Conservation (phyloP, 2,888 invertebrate genomes). For the Lasioglossum leucozonium region DNA sequence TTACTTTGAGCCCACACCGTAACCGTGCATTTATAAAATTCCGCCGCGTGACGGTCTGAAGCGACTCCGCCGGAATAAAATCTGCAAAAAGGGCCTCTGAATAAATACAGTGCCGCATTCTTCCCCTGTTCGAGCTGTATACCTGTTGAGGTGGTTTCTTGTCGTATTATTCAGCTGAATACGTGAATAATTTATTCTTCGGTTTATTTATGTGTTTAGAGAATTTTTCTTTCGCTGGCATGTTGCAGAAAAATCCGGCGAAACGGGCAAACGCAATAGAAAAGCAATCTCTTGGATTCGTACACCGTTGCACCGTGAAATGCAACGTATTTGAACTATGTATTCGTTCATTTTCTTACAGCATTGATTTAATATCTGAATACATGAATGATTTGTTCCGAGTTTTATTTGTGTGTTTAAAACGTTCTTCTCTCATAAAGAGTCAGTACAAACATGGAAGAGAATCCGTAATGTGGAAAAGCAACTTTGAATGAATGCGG, state of each 20-base stretch:
- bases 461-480: background rate
- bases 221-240: background rate
- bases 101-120: background rate
- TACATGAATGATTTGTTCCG: background rate
- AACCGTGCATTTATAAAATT: conserved; percentile 1
- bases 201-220: conserved; percentile 1
- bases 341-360: background rate
- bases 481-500: background rate
- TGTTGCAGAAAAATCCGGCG: background rate
- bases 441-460: background rate
- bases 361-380: background rate
- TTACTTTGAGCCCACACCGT: background rate
- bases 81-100: background rate
- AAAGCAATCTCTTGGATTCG: background rate
- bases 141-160: background rate
- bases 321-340: background rate
- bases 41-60: background rate
- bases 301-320: background rate
- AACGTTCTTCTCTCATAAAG: background rate
- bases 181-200: conserved; percentile 4
- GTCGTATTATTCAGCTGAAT: background rate
- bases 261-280: background rate
- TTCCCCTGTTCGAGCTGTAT: background rate
- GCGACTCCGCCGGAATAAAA: background rate
- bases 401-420: background rate